A percentile compares a stretch with the other conserved stretches of the same genome.
Conservation (phyloP, 2,113 vertebrate genomes). For the Aptenodytes forsteri region DNA sequence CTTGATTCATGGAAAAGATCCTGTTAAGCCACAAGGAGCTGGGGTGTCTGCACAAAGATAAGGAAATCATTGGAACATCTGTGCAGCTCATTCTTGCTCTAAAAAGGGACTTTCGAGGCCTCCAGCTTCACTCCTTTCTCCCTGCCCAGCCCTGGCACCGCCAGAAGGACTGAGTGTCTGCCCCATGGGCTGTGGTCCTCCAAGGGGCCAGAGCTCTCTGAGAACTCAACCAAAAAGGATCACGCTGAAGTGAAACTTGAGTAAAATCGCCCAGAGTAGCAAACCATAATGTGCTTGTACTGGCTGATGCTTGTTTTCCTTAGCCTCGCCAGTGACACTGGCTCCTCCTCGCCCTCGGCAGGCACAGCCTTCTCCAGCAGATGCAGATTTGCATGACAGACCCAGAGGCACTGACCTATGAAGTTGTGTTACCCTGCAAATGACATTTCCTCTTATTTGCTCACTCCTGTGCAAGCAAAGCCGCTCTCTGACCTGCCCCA, state of each 20-base stretch:
- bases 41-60: not conserved
- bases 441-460: not conserved
- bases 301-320: not conserved
- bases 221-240: not conserved
- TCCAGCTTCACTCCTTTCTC: not conserved
- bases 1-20: not conserved
- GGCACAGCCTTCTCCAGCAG: not conserved
- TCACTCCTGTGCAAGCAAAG: not conserved
- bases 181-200: not conserved
- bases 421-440: not conserved
- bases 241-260: not conserved
- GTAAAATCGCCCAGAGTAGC: not conserved
- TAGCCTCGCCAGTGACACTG: rapidly evolving
- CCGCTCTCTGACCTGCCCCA: not conserved
- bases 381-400: slow-evolving; percentile 3
- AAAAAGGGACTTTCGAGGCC: not conserved
- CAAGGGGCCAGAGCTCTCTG: not conserved
- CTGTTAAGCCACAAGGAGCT: not conserved
- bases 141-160: not conserved
- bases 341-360: not conserved
- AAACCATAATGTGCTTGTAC: not conserved
- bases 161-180: not conserved
- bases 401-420: slow-evolving; percentile 13
- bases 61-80: not conserved
- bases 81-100: not conserved